phyloP scores from a whole-genome alignment of 2,113 vertebrate genomes.

The Pelobates fuscus region DNA sequence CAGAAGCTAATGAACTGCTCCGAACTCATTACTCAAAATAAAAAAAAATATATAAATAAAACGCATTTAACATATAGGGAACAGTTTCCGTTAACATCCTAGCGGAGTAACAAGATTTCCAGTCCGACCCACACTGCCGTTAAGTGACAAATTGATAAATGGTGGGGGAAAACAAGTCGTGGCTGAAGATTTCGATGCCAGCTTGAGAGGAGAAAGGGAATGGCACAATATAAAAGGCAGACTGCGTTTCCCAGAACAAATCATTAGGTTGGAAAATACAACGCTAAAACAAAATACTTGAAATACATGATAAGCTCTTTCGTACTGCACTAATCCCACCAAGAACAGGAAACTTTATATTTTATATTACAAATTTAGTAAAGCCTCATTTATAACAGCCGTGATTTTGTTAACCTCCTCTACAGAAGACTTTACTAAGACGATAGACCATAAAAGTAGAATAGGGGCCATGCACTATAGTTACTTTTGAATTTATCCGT shows the following conservation, averaged over 20 bases:
- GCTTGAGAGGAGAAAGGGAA: constrained; percentile 31
- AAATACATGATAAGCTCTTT: no score
- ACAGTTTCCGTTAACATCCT: constrained; percentile 72
- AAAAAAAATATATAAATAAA: constrained; percentile 60
- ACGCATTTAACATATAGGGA: constrained; percentile 78
- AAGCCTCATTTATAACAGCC: no score
- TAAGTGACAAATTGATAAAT: constrained; percentile 44
- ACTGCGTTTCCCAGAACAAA: constrained; percentile 36
- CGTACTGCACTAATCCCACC: no score
- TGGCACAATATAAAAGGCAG: constrained; percentile 18
- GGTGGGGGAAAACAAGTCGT: constrained; percentile 5
- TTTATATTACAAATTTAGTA: no score
- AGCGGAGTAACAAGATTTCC: constrained; percentile 72
- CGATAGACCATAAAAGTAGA: no score
- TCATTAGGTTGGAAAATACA: constrained; percentile 26
- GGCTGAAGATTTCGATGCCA: constrained; percentile 30
- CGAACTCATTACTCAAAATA: constrained; percentile 84
- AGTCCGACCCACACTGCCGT: constrained; percentile 72
- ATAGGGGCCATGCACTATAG: no score
- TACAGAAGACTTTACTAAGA: no score
- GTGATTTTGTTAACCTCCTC: no score
- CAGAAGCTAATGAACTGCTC: constrained; percentile 85
- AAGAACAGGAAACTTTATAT: no score
- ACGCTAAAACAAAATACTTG: not conserved
- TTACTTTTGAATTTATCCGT: no score